phyloP scores from a whole-genome alignment of 2,113 vertebrate genomes.

The Mohoua ochrocephala region DNA sequence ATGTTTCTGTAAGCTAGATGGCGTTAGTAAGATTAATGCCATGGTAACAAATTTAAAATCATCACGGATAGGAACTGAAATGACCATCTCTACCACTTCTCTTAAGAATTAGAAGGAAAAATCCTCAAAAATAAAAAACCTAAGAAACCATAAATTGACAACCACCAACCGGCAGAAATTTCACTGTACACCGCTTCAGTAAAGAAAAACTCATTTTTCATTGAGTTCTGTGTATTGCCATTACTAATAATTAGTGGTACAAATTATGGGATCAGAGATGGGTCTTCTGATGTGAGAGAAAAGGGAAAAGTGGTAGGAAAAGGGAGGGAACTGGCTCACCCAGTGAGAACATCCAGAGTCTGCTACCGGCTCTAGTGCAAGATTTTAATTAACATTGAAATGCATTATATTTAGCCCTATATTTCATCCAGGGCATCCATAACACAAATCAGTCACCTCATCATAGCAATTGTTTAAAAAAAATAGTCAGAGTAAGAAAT shows the following conservation, averaged over 20 bases:
- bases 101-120: not conserved
- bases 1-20: not conserved
- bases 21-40: not conserved
- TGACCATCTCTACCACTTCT: not conserved
- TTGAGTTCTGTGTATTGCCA: not conserved
- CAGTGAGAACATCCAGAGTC: not conserved
- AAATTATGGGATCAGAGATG: not conserved
- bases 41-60: not conserved
- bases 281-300: not conserved
- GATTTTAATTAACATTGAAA: slow-evolving; percentile 54
- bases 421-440: slow-evolving; percentile 23
- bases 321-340: not conserved
- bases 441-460: not conserved
- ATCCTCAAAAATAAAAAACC: not conserved
- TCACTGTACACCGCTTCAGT: not conserved
- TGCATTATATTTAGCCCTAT: slow-evolving; percentile 6
- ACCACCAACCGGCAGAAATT: not conserved
- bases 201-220: not conserved
- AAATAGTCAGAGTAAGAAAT: slow-evolving; percentile 2
- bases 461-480: not conserved
- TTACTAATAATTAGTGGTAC: slow-evolving; percentile 17
- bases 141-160: not conserved
- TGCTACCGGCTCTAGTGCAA: not conserved
- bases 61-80: not conserved
- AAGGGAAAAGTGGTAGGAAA: not conserved